Base-by-base conservation (phyloP, 2,888 invertebrate species). In the Deilephila porcellus region DNA sequence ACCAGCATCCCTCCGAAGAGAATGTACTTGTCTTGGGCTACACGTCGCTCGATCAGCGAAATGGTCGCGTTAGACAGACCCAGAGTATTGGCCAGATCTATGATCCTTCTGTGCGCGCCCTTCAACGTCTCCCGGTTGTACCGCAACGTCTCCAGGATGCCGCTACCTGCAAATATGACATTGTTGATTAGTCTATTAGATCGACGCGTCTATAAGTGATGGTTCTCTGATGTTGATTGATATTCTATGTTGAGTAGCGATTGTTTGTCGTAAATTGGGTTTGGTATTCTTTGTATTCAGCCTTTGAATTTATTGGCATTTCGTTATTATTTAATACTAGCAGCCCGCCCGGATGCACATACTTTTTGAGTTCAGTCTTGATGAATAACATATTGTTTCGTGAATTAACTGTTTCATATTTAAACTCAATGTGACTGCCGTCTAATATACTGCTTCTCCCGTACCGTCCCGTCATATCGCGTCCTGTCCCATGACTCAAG, bases 21-120 rank as follows among this genome's bases (percentile, higher is more conserved):
- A 78, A 99, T 96, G 85, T 97, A 97, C 89, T 98, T 98, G 90
- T 99, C 99, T 86, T 99, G 98, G 0, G 96, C 94, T 8, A 97
- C 97, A 80, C 99, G 93, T 73, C 97, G 95, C 86, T 99, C 99
- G 81, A 99, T 99, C 60, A 99, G 94, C 78, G 98, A 96, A 96
- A 99, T 98, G 0, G 99, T 99, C 11, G 99, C 98, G 88, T 98
- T 99, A 8, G 98, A 99, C 71, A 99, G 93, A 0, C 99, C 99
- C 19, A 99, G 93, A 0, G 97, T 98, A 90, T 98, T 98, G 14
- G 98, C 98, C 88, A 99, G 96, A 84, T 98, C 98, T 80, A 98
- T 96, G 75, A 99, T 96, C 77, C 97, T 96, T 81, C 96, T 96
- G 78, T 98, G 98, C 0, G 98, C 98, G 1, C 98, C 98, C 89